Evolutionary conservation across 2,888 invertebrate species (phyloP).

Genomic region (Orthonevra nobilis): DNA sequence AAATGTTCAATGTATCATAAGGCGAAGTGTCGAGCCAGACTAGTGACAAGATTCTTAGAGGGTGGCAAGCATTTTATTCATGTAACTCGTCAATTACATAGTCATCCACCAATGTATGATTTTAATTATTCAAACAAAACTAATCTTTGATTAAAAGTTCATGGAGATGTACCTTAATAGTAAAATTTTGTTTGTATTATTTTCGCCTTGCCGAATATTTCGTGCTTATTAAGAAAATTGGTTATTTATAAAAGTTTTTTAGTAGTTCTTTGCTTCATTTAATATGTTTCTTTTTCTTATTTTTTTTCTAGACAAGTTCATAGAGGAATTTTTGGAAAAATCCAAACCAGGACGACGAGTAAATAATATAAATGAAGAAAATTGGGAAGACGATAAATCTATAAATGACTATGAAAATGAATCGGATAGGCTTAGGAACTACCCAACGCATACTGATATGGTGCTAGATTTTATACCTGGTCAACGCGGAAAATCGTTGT

Average conservation of each 20-base stretch:
- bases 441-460: conserved; percentile 58
- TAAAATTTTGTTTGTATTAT: background rate
- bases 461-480: conserved; percentile 77
- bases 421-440: conserved; percentile 1
- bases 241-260: too few relatives aligned
- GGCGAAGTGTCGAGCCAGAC: conserved; percentile 77
- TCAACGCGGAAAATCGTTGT: conserved; percentile 77
- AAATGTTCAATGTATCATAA: conserved; percentile 80
- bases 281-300: too few relatives aligned
- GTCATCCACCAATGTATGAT: conserved; percentile 75
- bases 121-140: conserved; percentile 25
- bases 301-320: conserved; percentile 39
- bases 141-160: conserved; percentile 12
- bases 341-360: background rate
- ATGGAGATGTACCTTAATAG: conserved; percentile 19
- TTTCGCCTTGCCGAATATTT: background rate
- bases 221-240: too few relatives aligned
- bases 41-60: conserved; percentile 74
- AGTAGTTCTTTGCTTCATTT: too few relatives aligned
- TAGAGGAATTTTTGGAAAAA: conserved; percentile 21
- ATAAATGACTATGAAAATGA: background rate
- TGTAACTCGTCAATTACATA: conserved; percentile 74
- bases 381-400: conserved; percentile 6
- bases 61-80: conserved; percentile 74
- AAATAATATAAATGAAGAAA: background rate